Percentiles rank a stretch among this genome's conserved stretches.
These are phyloP conservation scores for Chondrosia reniformis DNA, from an alignment of 37 sponge, comb jelly and placozoan species.

Conservation along the genomic window DNA sequence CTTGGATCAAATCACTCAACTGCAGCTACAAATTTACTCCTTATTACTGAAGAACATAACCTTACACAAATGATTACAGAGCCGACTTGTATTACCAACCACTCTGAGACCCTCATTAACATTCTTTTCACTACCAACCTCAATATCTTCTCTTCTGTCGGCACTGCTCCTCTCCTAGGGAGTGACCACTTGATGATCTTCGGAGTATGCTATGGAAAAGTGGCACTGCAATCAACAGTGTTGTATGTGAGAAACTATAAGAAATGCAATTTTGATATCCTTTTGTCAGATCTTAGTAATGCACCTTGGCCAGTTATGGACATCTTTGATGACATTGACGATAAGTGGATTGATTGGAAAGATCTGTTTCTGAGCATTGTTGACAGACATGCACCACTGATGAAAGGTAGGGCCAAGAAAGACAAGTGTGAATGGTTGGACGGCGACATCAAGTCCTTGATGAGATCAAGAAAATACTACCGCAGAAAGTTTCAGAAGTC, in stretches of 20 bases:
- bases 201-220: background rate
- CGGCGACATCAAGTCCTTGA: background rate
- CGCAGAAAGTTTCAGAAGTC: background rate
- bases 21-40: background rate
- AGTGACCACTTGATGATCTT: background rate
- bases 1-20: background rate
- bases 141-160: background rate
- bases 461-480: background rate
- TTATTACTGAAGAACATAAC: background rate
- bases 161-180: background rate
- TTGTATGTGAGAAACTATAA: background rate
- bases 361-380: background rate
- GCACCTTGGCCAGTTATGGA: background rate
- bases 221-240: background rate
- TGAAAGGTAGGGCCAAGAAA: background rate
- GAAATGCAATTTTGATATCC: background rate
- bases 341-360: background rate
- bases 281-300: background rate
- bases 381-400: background rate
- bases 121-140: background rate
- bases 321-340: background rate
- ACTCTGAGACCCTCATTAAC: background rate
- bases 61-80: slow-evolving; percentile 1
- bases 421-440: background rate
- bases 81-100: background rate